Evolutionary conservation across 2,888 invertebrate species (phyloP), one percentile per base, ranked within the genome.

Genomic region (Adineta ricciae): DNA sequence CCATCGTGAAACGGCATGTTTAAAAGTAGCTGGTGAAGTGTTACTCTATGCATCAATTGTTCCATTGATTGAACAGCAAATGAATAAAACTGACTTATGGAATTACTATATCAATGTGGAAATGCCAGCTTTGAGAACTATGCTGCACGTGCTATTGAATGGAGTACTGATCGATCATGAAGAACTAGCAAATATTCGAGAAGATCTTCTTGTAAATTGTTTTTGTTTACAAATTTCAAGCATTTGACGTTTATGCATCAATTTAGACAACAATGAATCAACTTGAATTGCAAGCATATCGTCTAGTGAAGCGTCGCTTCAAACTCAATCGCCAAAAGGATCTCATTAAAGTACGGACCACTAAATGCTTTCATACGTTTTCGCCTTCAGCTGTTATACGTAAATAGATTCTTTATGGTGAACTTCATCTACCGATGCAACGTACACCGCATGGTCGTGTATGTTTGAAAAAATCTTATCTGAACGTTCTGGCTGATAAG

Each of bases 271-370:
- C 41, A 41, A n/a, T 78, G 78, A 78, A 78, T 78, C 19, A 78
- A 78, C 41, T 78, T 41, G 78, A 78, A 78, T 24, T 78, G 16
- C 78, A 78, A 41, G 78, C 78, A 78, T 78, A 41, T 78, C 78
- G 78, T 78, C 11, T 78, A 41, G 38, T 78, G 14, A 78, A 41
- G 41, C 78, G 78, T 41, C 78, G 78, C 41, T 78, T 78, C 41
- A 78, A 78, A 78, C 24, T 78, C 24, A 38, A 78, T 41, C 24
- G 24, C 1, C 78, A 41, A 41, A 78, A 78, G 41, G 78, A 78
- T 78, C 78, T 78, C 24, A 41, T 78, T 7, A 78, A 41, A 78
- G 78, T 78, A 24, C 24, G 41, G 38, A 24, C 1, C 21, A n/a
- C 9, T n/a, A 14, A n/a, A n/a, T n/a, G n/a, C n/a, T n/a, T n/a